A percentile compares a stretch with the other conserved stretches of the same genome.
Evolutionary conservation across 2,888 invertebrate species (phyloP).

Genomic region (Clanis bilineata): DNA sequence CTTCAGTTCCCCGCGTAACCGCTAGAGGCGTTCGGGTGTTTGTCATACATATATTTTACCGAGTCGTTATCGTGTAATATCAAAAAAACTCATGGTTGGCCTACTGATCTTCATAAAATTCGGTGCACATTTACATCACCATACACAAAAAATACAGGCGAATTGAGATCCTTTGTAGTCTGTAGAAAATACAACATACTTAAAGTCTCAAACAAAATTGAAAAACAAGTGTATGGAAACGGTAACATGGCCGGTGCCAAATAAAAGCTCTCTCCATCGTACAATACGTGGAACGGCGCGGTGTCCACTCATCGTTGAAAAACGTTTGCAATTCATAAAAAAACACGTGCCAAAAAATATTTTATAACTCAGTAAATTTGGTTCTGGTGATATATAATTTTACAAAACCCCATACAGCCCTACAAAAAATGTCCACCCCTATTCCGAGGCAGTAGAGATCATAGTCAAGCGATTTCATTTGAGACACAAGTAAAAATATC

Average conservation of each 20-base stretch:
- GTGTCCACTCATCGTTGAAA: conserved; percentile 29
- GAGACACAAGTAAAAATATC: conserved; percentile 24
- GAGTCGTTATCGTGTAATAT: too few relatives aligned
- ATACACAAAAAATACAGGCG: too few relatives aligned
- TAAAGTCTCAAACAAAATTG: neutral
- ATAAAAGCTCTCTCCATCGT: conserved; percentile 8
- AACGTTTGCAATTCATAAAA: conserved; percentile 31
- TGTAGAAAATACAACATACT: too few relatives aligned
- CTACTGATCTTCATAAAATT: too few relatives aligned
- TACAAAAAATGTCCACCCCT: conserved; percentile 15
- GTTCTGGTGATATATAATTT: conserved; percentile 67
- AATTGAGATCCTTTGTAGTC: too few relatives aligned
- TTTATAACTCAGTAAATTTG: conserved; percentile 75
- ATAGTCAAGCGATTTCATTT: conserved; percentile 23
- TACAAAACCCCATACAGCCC: conserved; percentile 27
- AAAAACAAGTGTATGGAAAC: neutral
- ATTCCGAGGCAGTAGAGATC: conserved; percentile 23
- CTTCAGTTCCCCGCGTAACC: too few relatives aligned
- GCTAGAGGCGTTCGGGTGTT: too few relatives aligned
- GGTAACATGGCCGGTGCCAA: neutral
- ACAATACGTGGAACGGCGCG: conserved; percentile 16
- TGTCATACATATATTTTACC: too few relatives aligned
- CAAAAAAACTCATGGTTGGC: too few relatives aligned
- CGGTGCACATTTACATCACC: too few relatives aligned
- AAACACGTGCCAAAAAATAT: conserved; percentile 48